These are phyloP conservation scores for Cacatua alba DNA, from an alignment of 2,113 vertebrate species.

Conservation along the genomic window DNA sequence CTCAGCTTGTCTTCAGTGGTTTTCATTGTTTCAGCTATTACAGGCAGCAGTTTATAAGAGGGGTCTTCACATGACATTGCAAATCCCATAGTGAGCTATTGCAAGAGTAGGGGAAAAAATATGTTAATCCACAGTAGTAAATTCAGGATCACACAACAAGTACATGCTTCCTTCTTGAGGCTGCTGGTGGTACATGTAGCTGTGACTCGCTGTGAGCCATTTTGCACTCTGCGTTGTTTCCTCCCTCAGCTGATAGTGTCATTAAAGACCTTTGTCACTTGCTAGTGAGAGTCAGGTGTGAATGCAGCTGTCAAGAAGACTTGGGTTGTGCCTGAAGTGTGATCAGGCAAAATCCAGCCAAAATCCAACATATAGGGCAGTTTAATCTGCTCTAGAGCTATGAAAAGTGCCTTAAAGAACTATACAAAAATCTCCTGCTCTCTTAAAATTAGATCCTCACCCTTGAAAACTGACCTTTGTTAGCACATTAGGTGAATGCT, in stretches of 20 bases:
- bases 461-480: not conserved
- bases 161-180: not conserved
- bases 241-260: not conserved
- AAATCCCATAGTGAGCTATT: slow-evolving; percentile 3
- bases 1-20: slow-evolving; percentile 1
- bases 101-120: not conserved
- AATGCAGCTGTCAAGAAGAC: slow-evolving; percentile 1
- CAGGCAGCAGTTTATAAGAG: slow-evolving; percentile 34
- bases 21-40: slow-evolving; percentile 14
- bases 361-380: not conserved
- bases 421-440: not conserved
- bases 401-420: not conserved
- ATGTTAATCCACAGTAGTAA: not conserved
- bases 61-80: not conserved
- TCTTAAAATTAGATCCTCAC: not conserved
- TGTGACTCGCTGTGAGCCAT: slow-evolving; percentile 20
- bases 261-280: slow-evolving; percentile 16
- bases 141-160: slow-evolving; percentile 30
- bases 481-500: not conserved
- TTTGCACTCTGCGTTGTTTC: slow-evolving; percentile 9
- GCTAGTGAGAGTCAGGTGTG: slow-evolving; percentile 4
- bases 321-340: not conserved
- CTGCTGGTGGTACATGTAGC: not conserved
- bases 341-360: not conserved
- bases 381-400: not conserved